Evolutionary conservation across 1,140 invertebrate genomes (phyloP).

Genomic region (Drosophila novamexicana): DNA sequence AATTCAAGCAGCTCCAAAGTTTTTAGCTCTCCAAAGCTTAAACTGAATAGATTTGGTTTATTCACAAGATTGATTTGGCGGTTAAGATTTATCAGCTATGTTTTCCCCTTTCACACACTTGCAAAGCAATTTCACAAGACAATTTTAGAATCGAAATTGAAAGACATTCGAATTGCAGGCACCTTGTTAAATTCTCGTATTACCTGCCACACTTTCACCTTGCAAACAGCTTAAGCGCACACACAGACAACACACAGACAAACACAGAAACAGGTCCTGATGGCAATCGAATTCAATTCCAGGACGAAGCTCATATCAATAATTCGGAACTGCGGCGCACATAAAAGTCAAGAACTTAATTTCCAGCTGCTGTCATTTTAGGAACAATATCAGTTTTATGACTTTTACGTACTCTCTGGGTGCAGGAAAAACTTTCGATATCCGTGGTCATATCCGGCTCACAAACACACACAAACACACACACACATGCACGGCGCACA

Average conservation of each 20-base stretch:
- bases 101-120: not conserved
- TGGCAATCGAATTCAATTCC: slow-evolving; percentile 38
- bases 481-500: slow-evolving; percentile 11
- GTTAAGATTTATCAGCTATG: not conserved
- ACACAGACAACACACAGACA: slow-evolving; percentile 11
- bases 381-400: slow-evolving; percentile 77
- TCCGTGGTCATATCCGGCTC: slow-evolving; percentile 72
- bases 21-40: no score
- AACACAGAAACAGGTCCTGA: not conserved
- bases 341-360: slow-evolving; percentile 83
- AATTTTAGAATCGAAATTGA: not conserved
- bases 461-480: slow-evolving; percentile 27
- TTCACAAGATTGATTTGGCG: no score
- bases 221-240: slow-evolving; percentile 7
- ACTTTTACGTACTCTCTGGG: slow-evolving; percentile 20
- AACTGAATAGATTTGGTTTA: no score
- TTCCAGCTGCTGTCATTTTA: slow-evolving; percentile 77
- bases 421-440: slow-evolving; percentile 74
- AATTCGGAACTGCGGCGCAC: slow-evolving; percentile 71
- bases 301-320: slow-evolving; percentile 67
- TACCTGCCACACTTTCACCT: slow-evolving; percentile 33
- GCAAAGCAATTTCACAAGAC: slow-evolving; percentile 8
- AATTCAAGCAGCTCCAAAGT: no score
- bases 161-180: slow-evolving; percentile 16
- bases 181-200: slow-evolving; percentile 28